Evolutionary conservation across 2,888 invertebrate species (phyloP), one percentile per base, ranked within the genome.

Genomic region (Ectemnius lituratus): DNA sequence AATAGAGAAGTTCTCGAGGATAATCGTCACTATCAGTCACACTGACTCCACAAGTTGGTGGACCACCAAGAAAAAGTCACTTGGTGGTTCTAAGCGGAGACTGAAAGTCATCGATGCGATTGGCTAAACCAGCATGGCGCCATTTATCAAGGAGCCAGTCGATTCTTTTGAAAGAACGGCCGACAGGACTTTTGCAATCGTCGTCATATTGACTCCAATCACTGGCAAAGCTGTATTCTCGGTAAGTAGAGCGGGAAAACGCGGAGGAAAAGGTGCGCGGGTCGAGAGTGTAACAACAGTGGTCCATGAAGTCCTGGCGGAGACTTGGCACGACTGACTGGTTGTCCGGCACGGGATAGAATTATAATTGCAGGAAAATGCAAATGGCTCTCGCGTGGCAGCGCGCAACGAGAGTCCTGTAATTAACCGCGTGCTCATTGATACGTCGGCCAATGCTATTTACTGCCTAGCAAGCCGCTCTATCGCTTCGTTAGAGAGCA

Each of bases 361-460:
- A 73, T 76, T 74, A 83, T 82, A 82, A 83, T 83, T 73, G 69
- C 73, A 58, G 65, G 45, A 61, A 80, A 76, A 83, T 82, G 81
- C 78, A 80, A 83, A 80, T 82, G 65, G 72, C 1, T 11, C 37
- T 78, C 72, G 69, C 52, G 62, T 69, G 64, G 68, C 65, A 65
- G 62, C 62, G 27, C 59, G 74, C 61, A 65, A 80, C 52, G 68
- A 66, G 77, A 75, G 57, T 45, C 72, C 65, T 13, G 78, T 70
- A 83, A 83, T 82, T 82, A 82, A 75, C 45, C 61, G 71, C 64
- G 67, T 73, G 76, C 77, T 82, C 84, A 82, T 77, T 74, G 74
- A 67, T 61, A 45, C 70, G 60, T 68, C 47, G 62, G 47, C 60
- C 58, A 62, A 37, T 47, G 67, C 60, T 81, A 78, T 83, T 82